Conservation (phyloP, 2,888 invertebrate genomes). For the Troilus luridus region DNA sequence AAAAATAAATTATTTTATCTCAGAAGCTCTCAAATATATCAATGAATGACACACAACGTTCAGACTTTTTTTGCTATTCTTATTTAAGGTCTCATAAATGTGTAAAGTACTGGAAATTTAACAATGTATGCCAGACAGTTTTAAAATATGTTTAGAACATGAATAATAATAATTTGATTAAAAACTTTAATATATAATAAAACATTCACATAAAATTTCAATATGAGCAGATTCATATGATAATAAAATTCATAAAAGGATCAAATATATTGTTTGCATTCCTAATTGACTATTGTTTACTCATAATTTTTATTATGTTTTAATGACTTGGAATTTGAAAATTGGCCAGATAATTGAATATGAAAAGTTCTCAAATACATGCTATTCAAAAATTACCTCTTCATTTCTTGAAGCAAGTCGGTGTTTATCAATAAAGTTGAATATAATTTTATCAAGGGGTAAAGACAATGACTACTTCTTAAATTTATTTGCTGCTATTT, state of each 20-base stretch:
- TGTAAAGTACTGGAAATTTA: background rate
- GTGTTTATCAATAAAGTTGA: background rate
- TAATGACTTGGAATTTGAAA: background rate
- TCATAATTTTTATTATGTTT: too few species aligned
- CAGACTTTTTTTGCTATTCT: background rate
- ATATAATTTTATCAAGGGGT: background rate
- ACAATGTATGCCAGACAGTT: background rate
- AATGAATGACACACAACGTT: background rate
- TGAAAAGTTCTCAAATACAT: background rate
- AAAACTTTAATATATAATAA: background rate
- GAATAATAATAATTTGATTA: background rate
- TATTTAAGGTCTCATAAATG: background rate
- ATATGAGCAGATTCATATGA: background rate
- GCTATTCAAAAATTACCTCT: background rate
- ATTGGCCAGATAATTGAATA: background rate
- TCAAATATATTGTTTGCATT: background rate
- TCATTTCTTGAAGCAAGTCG: too few species aligned
- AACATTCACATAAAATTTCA: background rate
- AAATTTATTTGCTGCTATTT: slow-evolving; percentile 11
- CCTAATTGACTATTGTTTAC: background rate
- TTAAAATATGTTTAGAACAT: background rate
- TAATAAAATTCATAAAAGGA: background rate
- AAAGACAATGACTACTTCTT: background rate
- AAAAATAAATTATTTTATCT: background rate
- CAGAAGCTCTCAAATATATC: background rate